Conservation (phyloP, 2,888 invertebrate species). For the Meta bourneti region DNA sequence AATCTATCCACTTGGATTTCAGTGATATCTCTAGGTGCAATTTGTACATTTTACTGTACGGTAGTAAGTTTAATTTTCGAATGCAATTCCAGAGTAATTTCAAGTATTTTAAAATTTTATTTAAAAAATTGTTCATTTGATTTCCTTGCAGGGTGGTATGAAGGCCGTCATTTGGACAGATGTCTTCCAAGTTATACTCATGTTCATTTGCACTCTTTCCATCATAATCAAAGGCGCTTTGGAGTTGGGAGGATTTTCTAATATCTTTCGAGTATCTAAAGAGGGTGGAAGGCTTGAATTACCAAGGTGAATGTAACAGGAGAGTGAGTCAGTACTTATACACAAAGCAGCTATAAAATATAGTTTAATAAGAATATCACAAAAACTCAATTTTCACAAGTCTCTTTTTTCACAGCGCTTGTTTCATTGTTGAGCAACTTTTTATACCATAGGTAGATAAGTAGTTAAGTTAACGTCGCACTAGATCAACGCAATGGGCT, state of each 20-base stretch:
- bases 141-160: slow-evolving; percentile 85
- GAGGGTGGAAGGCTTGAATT: slow-evolving; percentile 86
- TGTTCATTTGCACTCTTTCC: slow-evolving; percentile 89
- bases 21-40: slow-evolving; percentile 83
- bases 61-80: slow-evolving; percentile 85
- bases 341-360: background rate
- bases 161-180: slow-evolving; percentile 91
- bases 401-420: background rate
- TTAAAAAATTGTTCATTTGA: background rate
- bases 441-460: too few species aligned
- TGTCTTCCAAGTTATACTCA: slow-evolving; percentile 93
- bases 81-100: background rate
- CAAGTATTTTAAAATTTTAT: background rate
- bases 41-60: slow-evolving; percentile 88
- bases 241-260: slow-evolving; percentile 86
- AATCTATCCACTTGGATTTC: slow-evolving; percentile 92
- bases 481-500: too few species aligned
- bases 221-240: slow-evolving; percentile 90
- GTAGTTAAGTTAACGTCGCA: too few species aligned
- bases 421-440: too few species aligned
- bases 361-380: background rate
- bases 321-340: background rate
- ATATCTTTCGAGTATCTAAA: slow-evolving; percentile 87
- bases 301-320: slow-evolving; percentile 78
- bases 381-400: background rate